Evolutionary conservation across 64 coral and sea anemone species (phyloP).

Genomic region (Montipora sp.): DNA sequence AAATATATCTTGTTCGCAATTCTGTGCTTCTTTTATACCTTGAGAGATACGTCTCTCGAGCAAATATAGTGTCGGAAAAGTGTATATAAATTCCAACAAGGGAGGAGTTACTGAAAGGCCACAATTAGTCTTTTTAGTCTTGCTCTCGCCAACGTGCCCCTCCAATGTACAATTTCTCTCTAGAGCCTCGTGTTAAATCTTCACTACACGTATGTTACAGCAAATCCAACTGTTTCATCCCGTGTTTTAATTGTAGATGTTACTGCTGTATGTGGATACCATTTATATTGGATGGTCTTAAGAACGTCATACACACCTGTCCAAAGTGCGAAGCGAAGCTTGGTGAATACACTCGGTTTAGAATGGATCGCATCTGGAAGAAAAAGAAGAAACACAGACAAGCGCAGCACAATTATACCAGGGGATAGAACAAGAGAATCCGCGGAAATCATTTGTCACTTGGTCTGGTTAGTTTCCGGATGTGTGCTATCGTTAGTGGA

Average conservation of each 20-base stretch:
- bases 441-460: background rate
- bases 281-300: slow-evolving; percentile 88
- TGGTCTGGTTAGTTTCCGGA: background rate
- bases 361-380: slow-evolving; percentile 80
- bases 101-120: no score
- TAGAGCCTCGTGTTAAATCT: no score
- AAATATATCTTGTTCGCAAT: no score
- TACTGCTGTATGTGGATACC: slow-evolving; percentile 95
- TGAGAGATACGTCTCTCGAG: no score
- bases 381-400: slow-evolving; percentile 83
- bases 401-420: slow-evolving; percentile 61
- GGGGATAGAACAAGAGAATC: background rate
- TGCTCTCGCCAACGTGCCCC: no score
- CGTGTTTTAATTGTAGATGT: slow-evolving; percentile 53
- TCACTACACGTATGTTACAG: background rate
- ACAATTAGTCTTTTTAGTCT: no score
- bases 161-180: no score
- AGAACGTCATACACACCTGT: slow-evolving; percentile 87
- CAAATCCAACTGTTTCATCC: background rate
- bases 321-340: slow-evolving; percentile 83
- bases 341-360: slow-evolving; percentile 78
- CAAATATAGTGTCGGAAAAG: no score
- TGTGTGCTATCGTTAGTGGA: background rate
- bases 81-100: no score
- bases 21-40: no score